Evolutionary conservation across 2,113 vertebrate genomes (phyloP), one percentile per base, ranked within the genome.

Genomic region (Protomyctophum bolini): DNA sequence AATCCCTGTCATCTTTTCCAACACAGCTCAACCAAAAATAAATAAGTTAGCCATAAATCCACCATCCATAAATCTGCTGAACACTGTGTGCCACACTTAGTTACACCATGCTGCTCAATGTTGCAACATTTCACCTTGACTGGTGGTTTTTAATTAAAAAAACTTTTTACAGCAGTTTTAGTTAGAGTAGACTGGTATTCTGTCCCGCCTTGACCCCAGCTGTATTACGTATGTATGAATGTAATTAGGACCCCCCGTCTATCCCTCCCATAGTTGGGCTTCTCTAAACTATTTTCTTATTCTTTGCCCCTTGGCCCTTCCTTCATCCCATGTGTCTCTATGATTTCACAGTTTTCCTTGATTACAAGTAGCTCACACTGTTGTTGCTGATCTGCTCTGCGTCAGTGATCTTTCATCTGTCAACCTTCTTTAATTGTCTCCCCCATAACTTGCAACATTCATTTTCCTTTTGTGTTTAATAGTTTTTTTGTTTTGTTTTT

Each of bases 281-380:
- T 82, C 70, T 58, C 45, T 59, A 59, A 58, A 66, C 76, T 82
- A 72, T 87, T 85, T 85, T 86, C 75, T 63, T 75, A 79, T 72
- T 82, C 85, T 88, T 89, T 92, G 82, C 75, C 80, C 83, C 65
- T 89, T 92, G 82, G 73, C 80, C 83, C 65, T 7, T 1, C 21
- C 21, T 7, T 1, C 33, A 41, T 68, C 66, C 48, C 21, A 85
- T 89, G 82, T 88, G 75, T 85, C 67, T 74, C 75, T 72, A 83
- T 89, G 73, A 79, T 86, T 84, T 86, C 76, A 21, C 79, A 82
- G 82, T 80, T 61, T 21, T 64, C 29, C 70, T 68, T 58, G 61
- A 75, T 70, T 59, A 55, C 71, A 72, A 62, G 64, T 77, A 75
- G 74, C 70, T 9, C 79, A 72, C 72, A 41, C 15, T 28, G 15